Evolutionary conservation across 2,113 vertebrate genomes (phyloP), one percentile per base, ranked within the genome.

Genomic region (Gracilinanus agilis): DNA sequence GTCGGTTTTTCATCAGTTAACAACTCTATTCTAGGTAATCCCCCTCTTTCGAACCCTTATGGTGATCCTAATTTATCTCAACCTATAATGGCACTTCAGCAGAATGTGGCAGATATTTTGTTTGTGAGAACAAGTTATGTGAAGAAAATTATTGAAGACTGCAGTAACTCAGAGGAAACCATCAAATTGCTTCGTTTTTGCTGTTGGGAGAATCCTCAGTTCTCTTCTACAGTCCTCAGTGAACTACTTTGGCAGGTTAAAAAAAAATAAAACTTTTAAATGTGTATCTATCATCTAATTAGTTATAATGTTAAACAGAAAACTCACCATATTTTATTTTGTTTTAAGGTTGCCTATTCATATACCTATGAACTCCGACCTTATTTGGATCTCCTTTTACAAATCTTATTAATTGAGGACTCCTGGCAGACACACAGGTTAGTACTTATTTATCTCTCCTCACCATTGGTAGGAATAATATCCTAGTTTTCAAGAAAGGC

Each of bases 341-440:
- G 16, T 92, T 97, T 93, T 94, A 97, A 99, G 99, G 99, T 99
- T 98, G 99, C 99, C 0, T 99, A 99, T 98, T 99, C 99, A 53
- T 99, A 99, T 90, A 99, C 99, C 0, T 99, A 99, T 0, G 99
- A 99, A 98, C 99, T 99, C 98, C 99, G 99, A 98, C 99, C 99
- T 98, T 99, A 99, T 92, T 98, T 99, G 99, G 99, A 99, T 98
- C 98, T 99, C 97, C 99, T 99, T 98, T 98, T 99, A 95, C 99
- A 99, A 98, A 99, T 99, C 96, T 98, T 99, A 94, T 98, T 99
- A 97, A 99, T 99, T 96, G 99, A 99, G 97, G 99, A 99, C 97
- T 99, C 99, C 44, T 99, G 99, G 99, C 99, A 99, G 98, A 99
- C 99, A 92, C 99, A 99, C 99, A 99, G 99, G 99, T 99, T 94